Evolutionary conservation across 1,140 invertebrate species (phyloP), one percentile per base, ranked within the genome.

Genomic region (Neelides sp.): DNA sequence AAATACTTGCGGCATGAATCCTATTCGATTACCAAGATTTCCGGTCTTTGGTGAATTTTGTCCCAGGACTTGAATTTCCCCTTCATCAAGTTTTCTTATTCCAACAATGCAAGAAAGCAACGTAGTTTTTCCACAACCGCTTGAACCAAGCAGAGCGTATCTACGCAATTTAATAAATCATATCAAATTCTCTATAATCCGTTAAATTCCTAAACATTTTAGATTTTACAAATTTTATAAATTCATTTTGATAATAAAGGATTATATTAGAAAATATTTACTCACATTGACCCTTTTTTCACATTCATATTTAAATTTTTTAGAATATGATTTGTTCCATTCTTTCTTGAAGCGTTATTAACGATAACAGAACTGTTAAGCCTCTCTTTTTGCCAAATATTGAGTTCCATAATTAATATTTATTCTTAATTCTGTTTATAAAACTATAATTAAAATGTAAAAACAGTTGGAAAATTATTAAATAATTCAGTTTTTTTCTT

Each of bases 101-200:
- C 85, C 87, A 0, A 91, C 86, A 49, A 91, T 84, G 64, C 85
- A 90, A 12, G 83, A 83, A 1, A 93, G 72, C 3, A 91, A 68
- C 0, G 88, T 93, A 0, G 83, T 85, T 72, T 88, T 85, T 3
- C 82, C 81, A 64, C 83, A 85, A 13, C 85, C 85, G 48, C 81
- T 88, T 28, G 82, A 85, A 15, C 85, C 85, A 20, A 92, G 70
- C 4, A 92, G 72, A 52, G 85, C 85, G 64, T 91, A 91, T 65
- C 85, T 87, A 19, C 15, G 23, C 23, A 35, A 35, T 20, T 17
- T 34, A 34, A 10, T 34, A 34, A 15, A 10, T 8, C 30, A 34
- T 34, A 34, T 34, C 30, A 15, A 34, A 10, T 10, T 10, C 8
- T 15, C 8, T 34, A 15, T 34, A 15, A 8, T 10, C 15, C 30